These are phyloP conservation scores for Porites lobata DNA, from an alignment of 92 coral and sea anemone genomes.

Conservation along the genomic window DNA sequence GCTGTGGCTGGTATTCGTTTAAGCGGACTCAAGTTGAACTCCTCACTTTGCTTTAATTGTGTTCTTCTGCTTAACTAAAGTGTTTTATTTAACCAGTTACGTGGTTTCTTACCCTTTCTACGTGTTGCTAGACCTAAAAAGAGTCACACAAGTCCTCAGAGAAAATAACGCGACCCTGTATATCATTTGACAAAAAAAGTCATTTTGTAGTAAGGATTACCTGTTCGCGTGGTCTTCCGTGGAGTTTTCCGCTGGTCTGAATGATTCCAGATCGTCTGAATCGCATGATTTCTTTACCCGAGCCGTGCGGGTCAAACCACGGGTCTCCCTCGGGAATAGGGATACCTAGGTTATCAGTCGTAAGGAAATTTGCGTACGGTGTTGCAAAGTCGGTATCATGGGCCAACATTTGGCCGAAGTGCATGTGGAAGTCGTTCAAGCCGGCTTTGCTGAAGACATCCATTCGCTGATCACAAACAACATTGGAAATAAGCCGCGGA, in stretches of 20 bases:
- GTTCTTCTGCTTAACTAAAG: neutral
- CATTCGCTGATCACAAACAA: slow-evolving; percentile 87
- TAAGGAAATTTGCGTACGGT: slow-evolving; percentile 95
- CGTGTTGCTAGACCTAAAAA: neutral
- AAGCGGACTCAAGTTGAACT: too few species aligned
- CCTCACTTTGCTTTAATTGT: too few species aligned
- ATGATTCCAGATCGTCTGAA: slow-evolving; percentile 95
- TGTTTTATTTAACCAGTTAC: neutral
- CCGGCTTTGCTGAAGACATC: slow-evolving; percentile 82
- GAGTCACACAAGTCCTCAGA: neutral
- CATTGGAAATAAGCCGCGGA: slow-evolving; percentile 92
- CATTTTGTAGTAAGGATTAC: slow-evolving; percentile 30
- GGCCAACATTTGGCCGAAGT: slow-evolving; percentile 96
- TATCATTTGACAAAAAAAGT: neutral
- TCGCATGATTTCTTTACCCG: slow-evolving; percentile 95
- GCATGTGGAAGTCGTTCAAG: slow-evolving; percentile 93
- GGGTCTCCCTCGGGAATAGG: slow-evolving; percentile 93
- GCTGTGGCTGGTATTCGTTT: too few species aligned
- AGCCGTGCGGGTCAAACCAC: slow-evolving; percentile 97
- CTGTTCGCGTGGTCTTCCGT: slow-evolving; percentile 95
- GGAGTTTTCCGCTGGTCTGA: slow-evolving; percentile 93
- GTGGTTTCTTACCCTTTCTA: neutral
- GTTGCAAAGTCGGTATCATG: slow-evolving; percentile 99
- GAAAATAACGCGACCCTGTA: neutral
- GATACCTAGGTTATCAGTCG: slow-evolving; percentile 95